phyloP scores from a whole-genome alignment of 2,888 invertebrate genomes.

The Sinhomidia bicolor region DNA sequence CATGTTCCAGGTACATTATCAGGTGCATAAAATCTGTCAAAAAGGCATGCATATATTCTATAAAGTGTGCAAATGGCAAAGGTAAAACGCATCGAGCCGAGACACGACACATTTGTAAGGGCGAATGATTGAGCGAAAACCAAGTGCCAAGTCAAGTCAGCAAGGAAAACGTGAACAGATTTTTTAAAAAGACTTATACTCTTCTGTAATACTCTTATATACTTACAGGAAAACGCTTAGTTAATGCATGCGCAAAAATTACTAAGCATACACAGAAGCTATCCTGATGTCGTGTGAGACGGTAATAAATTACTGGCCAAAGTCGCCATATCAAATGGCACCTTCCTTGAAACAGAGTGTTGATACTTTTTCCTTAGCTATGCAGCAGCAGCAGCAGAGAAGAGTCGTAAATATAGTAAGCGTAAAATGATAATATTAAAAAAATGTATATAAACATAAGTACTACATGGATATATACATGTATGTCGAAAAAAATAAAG shows the following conservation, averaged over 20 bases:
- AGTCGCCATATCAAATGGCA: slow-evolving; percentile 58
- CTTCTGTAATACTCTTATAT: not conserved
- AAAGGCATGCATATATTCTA: not conserved
- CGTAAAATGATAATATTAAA: too few relatives aligned
- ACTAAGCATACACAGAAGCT: slow-evolving; percentile 47
- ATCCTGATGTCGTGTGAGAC: slow-evolving; percentile 60
- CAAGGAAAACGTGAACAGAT: not conserved
- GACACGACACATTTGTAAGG: not conserved
- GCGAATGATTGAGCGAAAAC: not conserved
- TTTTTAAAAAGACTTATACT: too few relatives aligned
- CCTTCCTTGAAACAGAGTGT: slow-evolving; percentile 18
- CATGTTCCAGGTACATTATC: slow-evolving; percentile 66
- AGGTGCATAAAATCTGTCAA: slow-evolving; percentile 9
- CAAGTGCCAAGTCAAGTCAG: slow-evolving; percentile 14
- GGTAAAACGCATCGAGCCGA: not conserved
- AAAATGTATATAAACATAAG: not conserved
- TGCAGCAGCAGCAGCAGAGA: too few relatives aligned
- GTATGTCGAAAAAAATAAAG: too few relatives aligned
- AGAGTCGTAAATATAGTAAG: too few relatives aligned
- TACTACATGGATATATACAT: too few relatives aligned
- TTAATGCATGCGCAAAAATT: not conserved
- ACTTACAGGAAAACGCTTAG: not conserved
- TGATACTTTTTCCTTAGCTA: not conserved
- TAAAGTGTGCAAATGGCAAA: not conserved
- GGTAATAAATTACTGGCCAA: slow-evolving; percentile 52